Evolutionary conservation across 2,888 invertebrate genomes (phyloP).

Genomic region (Cremastinae sp.): DNA sequence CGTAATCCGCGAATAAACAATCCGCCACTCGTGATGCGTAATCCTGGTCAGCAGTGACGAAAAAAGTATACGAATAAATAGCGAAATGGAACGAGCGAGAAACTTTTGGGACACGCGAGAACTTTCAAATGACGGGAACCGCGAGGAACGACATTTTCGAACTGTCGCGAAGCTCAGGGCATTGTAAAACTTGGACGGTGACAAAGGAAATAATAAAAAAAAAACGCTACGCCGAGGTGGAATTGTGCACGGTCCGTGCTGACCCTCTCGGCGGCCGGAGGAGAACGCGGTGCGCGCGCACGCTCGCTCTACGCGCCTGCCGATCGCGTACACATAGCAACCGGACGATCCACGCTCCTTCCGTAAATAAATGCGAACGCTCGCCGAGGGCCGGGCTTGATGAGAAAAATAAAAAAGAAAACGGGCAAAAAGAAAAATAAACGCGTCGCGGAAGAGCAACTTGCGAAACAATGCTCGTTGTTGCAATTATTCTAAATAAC

Average conservation of each 20-base stretch:
- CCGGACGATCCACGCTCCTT: background rate
- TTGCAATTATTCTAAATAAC: background rate
- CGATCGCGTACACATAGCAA: conserved; percentile 26
- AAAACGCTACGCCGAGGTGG: background rate
- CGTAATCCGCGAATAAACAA: too few relatives aligned
- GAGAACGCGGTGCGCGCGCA: conserved; percentile 16
- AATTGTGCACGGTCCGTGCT: conserved; percentile 27
- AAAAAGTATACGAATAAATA: too few relatives aligned
- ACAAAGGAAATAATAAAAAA: conserved; percentile 21
- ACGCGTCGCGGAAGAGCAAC: background rate
- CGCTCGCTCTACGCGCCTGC: conserved; percentile 14
- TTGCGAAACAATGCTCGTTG: conserved; percentile 15
- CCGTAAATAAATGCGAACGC: too few relatives aligned
- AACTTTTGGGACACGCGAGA: too few relatives aligned
- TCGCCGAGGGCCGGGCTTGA: too few relatives aligned
- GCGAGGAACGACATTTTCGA: conserved; percentile 29
- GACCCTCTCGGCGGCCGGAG: conserved; percentile 18
- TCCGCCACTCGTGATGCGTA: too few relatives aligned
- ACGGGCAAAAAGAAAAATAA: background rate
- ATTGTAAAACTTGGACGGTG: conserved; percentile 32
- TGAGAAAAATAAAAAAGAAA: too few relatives aligned
- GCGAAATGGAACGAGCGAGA: too few relatives aligned
- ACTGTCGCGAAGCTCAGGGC: conserved; percentile 38
- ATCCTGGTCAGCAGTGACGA: too few relatives aligned
- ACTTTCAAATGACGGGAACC: too few relatives aligned